Evolutionary conservation across 2,888 invertebrate species (phyloP).

Genomic region (Masnerella sp.): DNA sequence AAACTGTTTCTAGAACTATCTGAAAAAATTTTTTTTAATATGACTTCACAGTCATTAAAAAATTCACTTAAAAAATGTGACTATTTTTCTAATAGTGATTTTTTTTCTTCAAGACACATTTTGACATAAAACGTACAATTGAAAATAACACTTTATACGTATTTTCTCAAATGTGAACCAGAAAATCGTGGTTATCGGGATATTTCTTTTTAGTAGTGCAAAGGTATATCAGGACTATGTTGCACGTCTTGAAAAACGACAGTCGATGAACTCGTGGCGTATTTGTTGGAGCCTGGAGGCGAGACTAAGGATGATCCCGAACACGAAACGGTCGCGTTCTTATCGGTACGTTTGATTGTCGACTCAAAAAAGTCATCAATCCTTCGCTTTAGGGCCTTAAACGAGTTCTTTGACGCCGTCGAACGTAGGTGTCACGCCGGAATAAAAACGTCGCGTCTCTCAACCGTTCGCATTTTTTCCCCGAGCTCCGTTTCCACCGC

Average conservation of each 20-base stretch:
- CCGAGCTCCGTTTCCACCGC: too few relatives aligned
- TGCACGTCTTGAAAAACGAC: conserved; percentile 23
- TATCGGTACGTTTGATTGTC: conserved; percentile 47
- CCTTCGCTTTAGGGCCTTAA: conserved; percentile 43
- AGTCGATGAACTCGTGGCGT: conserved; percentile 38
- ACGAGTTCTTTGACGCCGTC: conserved; percentile 50
- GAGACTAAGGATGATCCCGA: conserved; percentile 39
- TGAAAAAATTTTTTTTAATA: too few relatives aligned
- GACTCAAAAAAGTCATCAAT: conserved; percentile 57
- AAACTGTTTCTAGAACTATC: too few relatives aligned
- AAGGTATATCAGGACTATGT: conserved; percentile 15
- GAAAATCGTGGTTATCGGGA: too few relatives aligned
- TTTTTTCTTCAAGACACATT: too few relatives aligned
- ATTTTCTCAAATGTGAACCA: too few relatives aligned
- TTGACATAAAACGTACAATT: too few relatives aligned
- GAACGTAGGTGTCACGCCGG: conserved; percentile 28
- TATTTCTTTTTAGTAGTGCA: too few relatives aligned
- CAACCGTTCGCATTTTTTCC: conserved; percentile 15
- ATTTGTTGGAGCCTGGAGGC: conserved; percentile 41
- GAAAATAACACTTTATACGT: too few relatives aligned
- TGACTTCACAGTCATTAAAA: too few relatives aligned
- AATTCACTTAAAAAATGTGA: too few relatives aligned
- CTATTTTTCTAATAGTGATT: too few relatives aligned
- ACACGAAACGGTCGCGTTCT: conserved; percentile 49
- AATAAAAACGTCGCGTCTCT: conserved; percentile 39